A percentile compares a stretch with the other conserved stretches of the same genome.
phyloP scores from a whole-genome alignment of 1,140 invertebrate species.

The Drosophila albomicans region DNA sequence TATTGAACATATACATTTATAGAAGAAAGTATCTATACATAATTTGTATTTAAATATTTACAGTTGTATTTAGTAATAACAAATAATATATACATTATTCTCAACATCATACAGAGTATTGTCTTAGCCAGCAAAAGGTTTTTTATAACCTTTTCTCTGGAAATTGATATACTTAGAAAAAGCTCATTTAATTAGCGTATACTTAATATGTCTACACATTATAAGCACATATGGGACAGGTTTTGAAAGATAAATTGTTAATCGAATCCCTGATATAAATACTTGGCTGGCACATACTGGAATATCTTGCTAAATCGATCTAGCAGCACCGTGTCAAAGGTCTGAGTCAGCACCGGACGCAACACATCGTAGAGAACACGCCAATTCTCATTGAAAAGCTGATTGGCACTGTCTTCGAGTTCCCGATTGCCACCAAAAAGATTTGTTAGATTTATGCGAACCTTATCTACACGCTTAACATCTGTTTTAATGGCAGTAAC shows the following conservation, averaged over 20 bases:
- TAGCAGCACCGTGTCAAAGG: slow-evolving; percentile 38
- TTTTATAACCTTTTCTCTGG: too few species aligned
- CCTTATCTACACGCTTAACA: slow-evolving; percentile 33
- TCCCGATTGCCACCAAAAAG: slow-evolving; percentile 65
- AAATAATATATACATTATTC: too few species aligned
- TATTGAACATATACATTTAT: too few species aligned
- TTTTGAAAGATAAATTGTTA: not conserved
- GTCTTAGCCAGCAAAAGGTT: too few species aligned
- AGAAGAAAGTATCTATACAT: too few species aligned
- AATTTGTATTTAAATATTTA: too few species aligned
- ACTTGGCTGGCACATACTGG: slow-evolving; percentile 47
- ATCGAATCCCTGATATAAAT: slow-evolving; percentile 42
- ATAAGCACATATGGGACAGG: too few species aligned
- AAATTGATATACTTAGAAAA: too few species aligned
- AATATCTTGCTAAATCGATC: slow-evolving; percentile 55
- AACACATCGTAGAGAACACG: slow-evolving; percentile 62
- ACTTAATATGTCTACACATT: too few species aligned
- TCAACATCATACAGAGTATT: too few species aligned
- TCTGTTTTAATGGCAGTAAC: slow-evolving; percentile 38
- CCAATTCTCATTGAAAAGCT: slow-evolving; percentile 75
- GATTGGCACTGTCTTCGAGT: slow-evolving; percentile 69
- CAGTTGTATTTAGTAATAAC: too few species aligned
- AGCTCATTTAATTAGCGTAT: too few species aligned
- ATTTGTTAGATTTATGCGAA: slow-evolving; percentile 49
- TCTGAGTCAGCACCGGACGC: slow-evolving; percentile 54